Evolutionary conservation across 2,797 vertebrate species (phyloP).

Genomic region (Squalus acanthias): DNA sequence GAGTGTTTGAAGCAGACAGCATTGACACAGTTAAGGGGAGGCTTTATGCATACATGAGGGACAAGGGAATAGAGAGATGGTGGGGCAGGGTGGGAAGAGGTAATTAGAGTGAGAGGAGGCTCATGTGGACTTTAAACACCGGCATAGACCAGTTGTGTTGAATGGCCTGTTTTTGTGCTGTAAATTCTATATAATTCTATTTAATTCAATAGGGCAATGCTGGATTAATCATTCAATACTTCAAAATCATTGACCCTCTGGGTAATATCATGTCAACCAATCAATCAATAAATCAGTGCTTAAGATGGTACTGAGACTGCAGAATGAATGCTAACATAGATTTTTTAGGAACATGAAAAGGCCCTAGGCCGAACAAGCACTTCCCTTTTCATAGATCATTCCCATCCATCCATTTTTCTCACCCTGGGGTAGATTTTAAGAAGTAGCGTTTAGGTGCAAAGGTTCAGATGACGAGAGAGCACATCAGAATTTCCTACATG

Average conservation of each 20-base stretch:
- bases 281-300: constrained; percentile 31
- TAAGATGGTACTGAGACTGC: constrained; percentile 16
- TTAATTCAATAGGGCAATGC: constrained; percentile 31
- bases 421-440: background rate
- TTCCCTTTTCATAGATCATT: constrained; percentile 15
- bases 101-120: background rate
- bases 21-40: background rate
- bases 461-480: background rate
- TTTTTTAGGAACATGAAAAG: constrained; percentile 22
- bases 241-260: constrained; percentile 30
- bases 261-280: constrained; percentile 1
- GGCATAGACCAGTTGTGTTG: background rate
- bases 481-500: background rate
- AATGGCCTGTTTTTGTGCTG: background rate
- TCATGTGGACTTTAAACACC: constrained; percentile 8
- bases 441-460: background rate
- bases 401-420: background rate
- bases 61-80: background rate
- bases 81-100: background rate
- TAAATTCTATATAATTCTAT: background rate
- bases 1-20: background rate
- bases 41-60: background rate
- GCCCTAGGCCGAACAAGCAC: background rate
- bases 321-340: constrained; percentile 18
- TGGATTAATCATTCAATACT: constrained; percentile 32